These are phyloP conservation scores for Tenualosa thibaudeaui DNA, from an alignment of 2,797 vertebrate species.

Conservation along the genomic window DNA sequence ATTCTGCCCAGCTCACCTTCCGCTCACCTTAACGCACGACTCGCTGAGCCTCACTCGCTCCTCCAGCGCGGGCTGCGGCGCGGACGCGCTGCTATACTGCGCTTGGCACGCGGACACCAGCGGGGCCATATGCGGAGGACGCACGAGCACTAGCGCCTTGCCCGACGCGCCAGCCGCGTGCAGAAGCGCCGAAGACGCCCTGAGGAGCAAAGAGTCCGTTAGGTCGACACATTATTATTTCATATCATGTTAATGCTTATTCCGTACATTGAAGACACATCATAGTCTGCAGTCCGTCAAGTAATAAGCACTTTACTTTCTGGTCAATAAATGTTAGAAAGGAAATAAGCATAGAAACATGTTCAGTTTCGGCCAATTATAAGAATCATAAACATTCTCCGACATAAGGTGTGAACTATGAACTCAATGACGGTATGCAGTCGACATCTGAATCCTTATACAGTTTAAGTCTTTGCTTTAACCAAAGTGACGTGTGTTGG, in stretches of 20 bases:
- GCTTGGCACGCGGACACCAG: slow-evolving; percentile 16
- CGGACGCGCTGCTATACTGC: slow-evolving; percentile 57
- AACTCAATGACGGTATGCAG: no score
- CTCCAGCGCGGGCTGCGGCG: slow-evolving; percentile 50
- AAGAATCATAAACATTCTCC: no score
- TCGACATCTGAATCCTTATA: no score
- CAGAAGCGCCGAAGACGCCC: slow-evolving; percentile 52
- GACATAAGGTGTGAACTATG: no score
- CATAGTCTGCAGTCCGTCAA: no score
- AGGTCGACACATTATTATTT: neutral
- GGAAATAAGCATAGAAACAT: no score
- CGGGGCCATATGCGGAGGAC: slow-evolving; percentile 23
- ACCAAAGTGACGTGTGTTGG: neutral
- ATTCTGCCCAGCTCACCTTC: neutral
- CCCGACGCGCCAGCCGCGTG: slow-evolving; percentile 35
- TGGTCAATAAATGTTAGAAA: no score
- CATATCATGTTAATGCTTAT: no score
- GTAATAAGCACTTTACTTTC: no score
- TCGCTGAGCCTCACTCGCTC: slow-evolving; percentile 68
- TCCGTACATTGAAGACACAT: no score
- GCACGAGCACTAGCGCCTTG: slow-evolving; percentile 20
- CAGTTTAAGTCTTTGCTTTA: no score
- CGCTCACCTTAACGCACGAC: slow-evolving; percentile 76
- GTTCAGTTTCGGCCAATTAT: no score
- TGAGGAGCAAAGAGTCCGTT: slow-evolving; percentile 42